A percentile compares a stretch with the other conserved stretches of the same genome.
Evolutionary conservation across 1,140 invertebrate genomes (phyloP).

Genomic region (Pentalonia nigronervosa): DNA sequence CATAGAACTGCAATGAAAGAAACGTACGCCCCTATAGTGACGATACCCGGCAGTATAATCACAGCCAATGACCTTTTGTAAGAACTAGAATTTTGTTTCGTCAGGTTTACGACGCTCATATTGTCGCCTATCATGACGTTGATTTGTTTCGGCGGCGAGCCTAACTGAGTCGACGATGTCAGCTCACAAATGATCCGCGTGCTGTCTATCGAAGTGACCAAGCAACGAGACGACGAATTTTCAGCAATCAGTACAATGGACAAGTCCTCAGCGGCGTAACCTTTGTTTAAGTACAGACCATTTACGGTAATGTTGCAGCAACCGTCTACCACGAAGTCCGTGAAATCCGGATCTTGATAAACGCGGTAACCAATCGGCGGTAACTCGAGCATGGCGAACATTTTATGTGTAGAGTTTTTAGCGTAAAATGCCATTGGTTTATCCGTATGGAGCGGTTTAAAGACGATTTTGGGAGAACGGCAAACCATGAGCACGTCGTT

Average conservation of each 20-base stretch:
- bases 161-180: background rate
- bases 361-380: background rate
- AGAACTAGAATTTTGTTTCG: background rate
- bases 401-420: background rate
- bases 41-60: background rate
- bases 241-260: background rate
- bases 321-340: background rate
- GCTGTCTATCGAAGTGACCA: background rate
- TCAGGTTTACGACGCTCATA: background rate
- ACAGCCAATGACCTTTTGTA: background rate
- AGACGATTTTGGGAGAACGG: conserved; percentile 80
- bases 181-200: background rate
- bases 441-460: background rate
- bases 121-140: background rate
- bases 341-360: background rate
- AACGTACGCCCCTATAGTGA: background rate
- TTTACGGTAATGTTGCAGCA: background rate
- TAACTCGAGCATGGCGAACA: background rate
- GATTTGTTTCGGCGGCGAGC: background rate
- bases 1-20: background rate
- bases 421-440: background rate
- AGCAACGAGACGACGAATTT: background rate
- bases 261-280: background rate
- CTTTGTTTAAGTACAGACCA: background rate
- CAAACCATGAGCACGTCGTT: conserved; percentile 82